Evolutionary conservation across 1,140 invertebrate species (phyloP), one percentile per base, ranked within the genome.

Genomic region (Heliothis virescens): DNA sequence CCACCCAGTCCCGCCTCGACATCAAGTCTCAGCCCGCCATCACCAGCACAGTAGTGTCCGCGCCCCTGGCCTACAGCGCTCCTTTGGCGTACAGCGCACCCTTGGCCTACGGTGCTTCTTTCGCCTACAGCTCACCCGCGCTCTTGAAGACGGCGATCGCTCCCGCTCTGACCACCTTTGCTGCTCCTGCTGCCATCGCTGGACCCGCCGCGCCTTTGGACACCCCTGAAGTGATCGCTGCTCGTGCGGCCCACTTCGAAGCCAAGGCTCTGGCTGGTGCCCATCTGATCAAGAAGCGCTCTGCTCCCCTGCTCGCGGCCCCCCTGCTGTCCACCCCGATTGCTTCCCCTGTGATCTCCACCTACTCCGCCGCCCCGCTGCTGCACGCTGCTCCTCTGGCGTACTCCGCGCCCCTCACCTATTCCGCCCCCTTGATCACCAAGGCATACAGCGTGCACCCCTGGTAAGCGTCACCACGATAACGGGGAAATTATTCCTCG

Each of bases 211-310:
- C 88, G 18, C 89, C 89, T 12, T 71, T 89, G 41, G 94, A 94
- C 74, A 92, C 94, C 47, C 90, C 92, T 57, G 94, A 94, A 83
- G 94, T 95, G 18, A 89, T 94, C 65, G 94, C 94, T 62, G 95
- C 95, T 72, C 94, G 94, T 80, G 92, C 93, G 69, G 91, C 94
- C 50, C 93, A 94, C 81, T 83, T 91, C 18, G 87, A 91, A 85
- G 90, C 92, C 16, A 91, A 94, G 67, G 88, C 92, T 47, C 79
- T 91, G 7, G 85, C 88, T 63, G 90, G 88, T 62, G 84, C 86
- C 73, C 93, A 94, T 72, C 78, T 90, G 34, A 87, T 94, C 72
- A 62, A 89, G 18, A 94, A 94, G 81, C 89, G 93, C 2, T 92
- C 92, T 5, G 85, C 90, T 67, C 81, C 86, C 74, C 82, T 86